Evolutionary conservation across 1,140 invertebrate genomes (phyloP).

Genomic region (Drosophila ogumai): DNA sequence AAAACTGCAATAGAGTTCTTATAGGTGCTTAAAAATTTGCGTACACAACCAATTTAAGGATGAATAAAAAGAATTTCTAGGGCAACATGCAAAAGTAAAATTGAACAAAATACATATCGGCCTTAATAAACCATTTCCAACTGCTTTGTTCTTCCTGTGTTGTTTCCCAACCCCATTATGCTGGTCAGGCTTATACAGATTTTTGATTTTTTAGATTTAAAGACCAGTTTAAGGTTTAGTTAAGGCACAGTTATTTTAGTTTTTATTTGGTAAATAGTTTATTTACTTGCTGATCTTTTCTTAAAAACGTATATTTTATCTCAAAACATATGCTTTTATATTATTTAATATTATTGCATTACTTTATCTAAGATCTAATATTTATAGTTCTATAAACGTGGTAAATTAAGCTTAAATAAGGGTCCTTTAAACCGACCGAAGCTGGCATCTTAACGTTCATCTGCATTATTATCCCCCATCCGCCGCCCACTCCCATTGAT

Average conservation of each 20-base stretch:
- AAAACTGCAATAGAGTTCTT: not conserved
- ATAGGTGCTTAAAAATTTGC: not conserved
- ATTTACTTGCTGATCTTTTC: not conserved
- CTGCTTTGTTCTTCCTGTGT: not conserved
- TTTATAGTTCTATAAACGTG: not conserved
- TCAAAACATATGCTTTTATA: not conserved
- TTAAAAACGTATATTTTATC: too few relatives aligned
- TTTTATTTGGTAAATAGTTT: not conserved
- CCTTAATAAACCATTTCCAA: not conserved
- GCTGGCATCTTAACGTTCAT: constrained; percentile 12
- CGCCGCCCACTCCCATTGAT: constrained; percentile 15
- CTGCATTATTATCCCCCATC: constrained; percentile 2
- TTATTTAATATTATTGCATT: not conserved
- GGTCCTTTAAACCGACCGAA: not conserved
- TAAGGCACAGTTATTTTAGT: too few relatives aligned
- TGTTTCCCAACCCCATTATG: too few relatives aligned
- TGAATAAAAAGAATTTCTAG: not conserved
- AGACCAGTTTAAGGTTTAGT: not conserved
- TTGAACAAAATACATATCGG: not conserved
- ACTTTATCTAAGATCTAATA: too few relatives aligned
- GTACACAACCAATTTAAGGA: not conserved
- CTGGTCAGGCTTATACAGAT: not conserved
- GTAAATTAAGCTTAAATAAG: not conserved
- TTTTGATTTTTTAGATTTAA: not conserved
- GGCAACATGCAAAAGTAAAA: not conserved